These are phyloP conservation scores for Peromyscus nudipes DNA, from an alignment of 2,797 vertebrate species.

Conservation along the genomic window DNA sequence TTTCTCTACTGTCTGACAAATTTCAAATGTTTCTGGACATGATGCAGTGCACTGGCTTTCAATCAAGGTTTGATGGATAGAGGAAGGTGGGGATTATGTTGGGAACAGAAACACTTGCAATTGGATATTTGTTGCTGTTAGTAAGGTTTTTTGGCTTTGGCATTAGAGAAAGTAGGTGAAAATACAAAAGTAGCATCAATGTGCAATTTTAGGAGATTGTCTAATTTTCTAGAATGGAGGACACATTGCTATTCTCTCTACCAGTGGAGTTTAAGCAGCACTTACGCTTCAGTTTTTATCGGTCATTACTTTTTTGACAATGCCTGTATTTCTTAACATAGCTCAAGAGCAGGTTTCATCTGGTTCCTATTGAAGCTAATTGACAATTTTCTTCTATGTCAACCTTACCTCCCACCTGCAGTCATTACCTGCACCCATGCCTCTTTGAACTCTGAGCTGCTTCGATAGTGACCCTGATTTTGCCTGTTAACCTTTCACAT, in stretches of 20 bases:
- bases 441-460: conserved; percentile 42
- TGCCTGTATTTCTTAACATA: conserved; percentile 56
- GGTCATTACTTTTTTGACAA: conserved; percentile 42
- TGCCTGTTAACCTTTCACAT: conserved; percentile 63
- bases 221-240: not conserved
- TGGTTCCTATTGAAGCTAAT: conserved; percentile 65
- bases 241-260: not conserved
- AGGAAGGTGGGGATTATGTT: not conserved
- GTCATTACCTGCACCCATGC: conserved; percentile 43
- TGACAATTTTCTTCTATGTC: conserved; percentile 63
- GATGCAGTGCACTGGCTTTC: conserved; percentile 57
- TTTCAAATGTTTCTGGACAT: conserved; percentile 71
- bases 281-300: conserved; percentile 39
- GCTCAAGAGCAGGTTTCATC: conserved; percentile 59
- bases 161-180: conserved; percentile 25
- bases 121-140: conserved; percentile 23
- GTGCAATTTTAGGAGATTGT: conserved; percentile 27
- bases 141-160: not conserved
- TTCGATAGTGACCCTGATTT: conserved; percentile 63
- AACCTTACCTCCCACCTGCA: conserved; percentile 61
- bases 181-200: conserved; percentile 16
- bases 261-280: not conserved
- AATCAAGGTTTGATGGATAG: conserved; percentile 65
- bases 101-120: conserved; percentile 39
- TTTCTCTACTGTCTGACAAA: conserved; percentile 72